A percentile compares a stretch with the other conserved stretches of the same genome.
Conservation (phyloP, 35 echinoderm and acorn worm species). For the Apostichopus californicus region DNA sequence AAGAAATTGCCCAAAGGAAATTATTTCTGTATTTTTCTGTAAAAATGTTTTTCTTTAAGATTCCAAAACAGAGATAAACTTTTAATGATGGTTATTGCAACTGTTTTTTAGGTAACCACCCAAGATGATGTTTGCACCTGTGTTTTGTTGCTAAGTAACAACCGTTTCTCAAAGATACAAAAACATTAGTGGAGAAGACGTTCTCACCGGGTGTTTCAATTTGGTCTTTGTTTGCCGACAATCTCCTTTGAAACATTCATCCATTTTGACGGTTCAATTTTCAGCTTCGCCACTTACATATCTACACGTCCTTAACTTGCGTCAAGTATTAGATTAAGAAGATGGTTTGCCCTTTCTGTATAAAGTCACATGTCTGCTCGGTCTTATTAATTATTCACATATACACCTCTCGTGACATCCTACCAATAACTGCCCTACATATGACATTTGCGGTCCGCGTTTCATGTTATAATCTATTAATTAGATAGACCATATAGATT, state of each 20-base stretch:
- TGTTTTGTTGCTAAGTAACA: constrained; percentile 29
- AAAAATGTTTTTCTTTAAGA: not conserved
- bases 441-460: no score
- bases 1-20: no score
- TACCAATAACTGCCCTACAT: no score
- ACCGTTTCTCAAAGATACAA: constrained; percentile 15
- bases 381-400: no score
- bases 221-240: not conserved
- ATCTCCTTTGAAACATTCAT: constrained; percentile 23
- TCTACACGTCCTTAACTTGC: not conserved
- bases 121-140: constrained; percentile 43
- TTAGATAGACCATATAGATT: no score
- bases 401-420: no score
- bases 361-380: no score
- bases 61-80: not conserved
- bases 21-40: not conserved
- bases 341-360: no score
- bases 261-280: constrained; percentile 10
- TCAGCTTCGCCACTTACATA: constrained; percentile 11
- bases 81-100: constrained; percentile 17
- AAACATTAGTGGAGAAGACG: not conserved
- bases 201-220: constrained; percentile 24
- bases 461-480: no score
- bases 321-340: no score
- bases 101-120: constrained; percentile 27